Evolutionary conservation across 2,888 invertebrate species (phyloP), one percentile per base, ranked within the genome.

Genomic region (Lepeophtheirus nordmannii): DNA sequence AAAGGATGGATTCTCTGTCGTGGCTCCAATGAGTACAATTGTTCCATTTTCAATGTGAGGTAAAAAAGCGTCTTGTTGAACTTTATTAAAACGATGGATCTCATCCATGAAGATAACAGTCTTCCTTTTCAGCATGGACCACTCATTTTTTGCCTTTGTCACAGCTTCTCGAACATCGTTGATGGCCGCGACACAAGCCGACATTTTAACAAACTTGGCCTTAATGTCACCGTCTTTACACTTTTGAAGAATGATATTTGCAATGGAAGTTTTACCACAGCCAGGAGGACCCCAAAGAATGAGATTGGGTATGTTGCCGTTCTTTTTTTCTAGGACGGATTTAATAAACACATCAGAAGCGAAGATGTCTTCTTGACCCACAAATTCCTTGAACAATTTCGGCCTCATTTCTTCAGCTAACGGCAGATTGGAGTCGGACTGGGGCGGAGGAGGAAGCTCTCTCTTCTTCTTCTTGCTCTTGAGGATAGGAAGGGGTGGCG

Each of bases 1-100:
- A 74, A 88, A 89, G 0, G 88, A 88, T n/a, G 89, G 89, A 75
- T 89, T 89, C 75, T 89, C 89, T 53, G 89, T 89, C 0, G 89
- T 89, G 0, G 89, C 89, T 38, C 89, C 89, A 67, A 89, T 81
- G 68, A 89, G 75, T 58, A 80, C 83, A 46, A 89, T 83, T 37
- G 84, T 84, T 0, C 89, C 89, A 74, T 82, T 83, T 75, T 89
- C 89, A 17, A 89, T 83, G 74, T 86, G 85, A 3, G 86, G 83
- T 68, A 89, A 74, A 75, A 89, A 86, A 62, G 83, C 82, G 74
- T 89, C 78, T 74, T 89, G 89, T 72, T 89, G 89, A 30, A 82
- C 76, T 76, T 88, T 89, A 74, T 88, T 89, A 73, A 89, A 89
- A 65, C 88, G 81, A 74, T 89, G 89, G 71, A 89, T 87, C 78